Evolutionary conservation across 2,888 invertebrate genomes (phyloP), one percentile per base, ranked within the genome.

Genomic region (Ophion ventricosus): DNA sequence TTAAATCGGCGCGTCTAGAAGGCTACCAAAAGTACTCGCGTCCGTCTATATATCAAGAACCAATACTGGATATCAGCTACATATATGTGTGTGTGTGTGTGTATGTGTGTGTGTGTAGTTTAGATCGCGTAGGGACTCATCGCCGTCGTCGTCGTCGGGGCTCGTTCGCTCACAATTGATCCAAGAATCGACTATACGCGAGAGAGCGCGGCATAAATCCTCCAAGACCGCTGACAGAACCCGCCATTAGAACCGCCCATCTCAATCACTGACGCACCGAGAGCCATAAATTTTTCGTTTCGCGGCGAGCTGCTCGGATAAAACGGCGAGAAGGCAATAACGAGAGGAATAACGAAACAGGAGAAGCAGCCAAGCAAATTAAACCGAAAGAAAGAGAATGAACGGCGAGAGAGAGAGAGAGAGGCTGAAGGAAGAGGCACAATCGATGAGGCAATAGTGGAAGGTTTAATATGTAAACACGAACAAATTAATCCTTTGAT

Each of bases 181-280:
- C 74, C 25, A 35, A 66, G 61, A 82, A 82, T 74, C 82, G 69
- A 78, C 67, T 64, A 17, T 49, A 14, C 49, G 49, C 49, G 49
- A 49, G 49, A 49, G 49, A 49, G 17, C 49, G 59, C 67, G 67
- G 40, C 69, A 78, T 82, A 78, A 82, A 82, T 82, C 69, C 70
- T 87, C 83, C 87, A 85, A 20, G 43, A 83, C 88, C 87, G 89
- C 87, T 87, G 89, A 90, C 89, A 90, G 89, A 80, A 87, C 83
- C 84, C 87, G 87, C 90, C 90, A 90, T 91, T 89, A 89, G 88
- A 89, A 90, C 89, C 90, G 89, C 88, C 89, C 90, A 91, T 90
- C 91, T 91, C 90, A 89, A 91, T 91, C 91, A 91, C 89, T 88
- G 88, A 87, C 86, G 89, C 87, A 87, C 87, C 85, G 87, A 87